phyloP scores from a whole-genome alignment of 2,113 vertebrate genomes.

The Heterochromis multidens region DNA sequence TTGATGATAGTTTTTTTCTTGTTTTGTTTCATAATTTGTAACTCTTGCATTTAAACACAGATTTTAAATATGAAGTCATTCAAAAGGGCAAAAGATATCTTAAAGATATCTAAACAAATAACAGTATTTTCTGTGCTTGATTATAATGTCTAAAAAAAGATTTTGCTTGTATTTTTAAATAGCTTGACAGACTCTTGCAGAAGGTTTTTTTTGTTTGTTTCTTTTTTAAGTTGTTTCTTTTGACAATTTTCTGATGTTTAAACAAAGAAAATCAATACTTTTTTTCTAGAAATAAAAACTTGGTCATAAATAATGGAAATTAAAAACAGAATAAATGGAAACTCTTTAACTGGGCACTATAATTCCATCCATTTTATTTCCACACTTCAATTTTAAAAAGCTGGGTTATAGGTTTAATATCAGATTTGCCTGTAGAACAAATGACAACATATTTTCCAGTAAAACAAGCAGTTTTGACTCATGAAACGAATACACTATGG shows the following conservation, averaged over 20 bases:
- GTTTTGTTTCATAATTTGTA: not conserved
- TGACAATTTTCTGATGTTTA: not conserved
- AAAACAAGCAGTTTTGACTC: not conserved
- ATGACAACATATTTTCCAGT: not conserved
- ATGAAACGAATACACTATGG: not conserved
- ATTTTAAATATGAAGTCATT: not conserved
- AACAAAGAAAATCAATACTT: not conserved
- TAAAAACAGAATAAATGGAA: not conserved
- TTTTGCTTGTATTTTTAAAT: no score
- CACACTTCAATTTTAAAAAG: not conserved
- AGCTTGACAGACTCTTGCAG: no score
- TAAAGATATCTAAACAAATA: not conserved
- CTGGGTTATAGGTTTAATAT: not conserved
- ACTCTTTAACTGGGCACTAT: not conserved
- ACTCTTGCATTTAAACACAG: not conserved
- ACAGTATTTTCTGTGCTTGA: not conserved
- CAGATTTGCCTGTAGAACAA: accelerated
- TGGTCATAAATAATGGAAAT: not conserved
- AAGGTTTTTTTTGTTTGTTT: not conserved
- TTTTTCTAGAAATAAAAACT: not conserved
- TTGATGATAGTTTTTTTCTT: not conserved
- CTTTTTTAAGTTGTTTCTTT: not conserved
- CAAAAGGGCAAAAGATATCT: not conserved
- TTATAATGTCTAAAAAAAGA: no score
- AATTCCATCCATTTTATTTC: not conserved